Base-by-base conservation (phyloP, 64 coral and sea anemone species). In the Trachythela sp. region DNA sequence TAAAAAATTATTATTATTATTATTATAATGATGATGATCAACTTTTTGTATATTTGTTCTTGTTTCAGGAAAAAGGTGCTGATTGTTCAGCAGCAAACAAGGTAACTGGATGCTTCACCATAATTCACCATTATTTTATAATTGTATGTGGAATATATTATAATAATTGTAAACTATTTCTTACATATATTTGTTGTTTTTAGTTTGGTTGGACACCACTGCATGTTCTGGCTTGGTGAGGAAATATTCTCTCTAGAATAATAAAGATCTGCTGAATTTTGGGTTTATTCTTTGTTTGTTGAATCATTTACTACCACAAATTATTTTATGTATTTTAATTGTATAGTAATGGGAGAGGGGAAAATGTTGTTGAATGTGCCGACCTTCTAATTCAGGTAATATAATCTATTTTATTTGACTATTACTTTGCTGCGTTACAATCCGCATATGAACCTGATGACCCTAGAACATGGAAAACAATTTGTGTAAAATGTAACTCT, bases 161-260 rank as follows among this genome's bases (percentile, higher is more conserved):
- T 45, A 45, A 17, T 59, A 59, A 6, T 59, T 22, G 18, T 59
- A 20, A 20, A 59, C 54, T 59, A 49, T 49, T 49, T 49, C 7
- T 49, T 49, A 9, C 7, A 7, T 49, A n/a, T n/a, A n/a, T n/a
- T n/a, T n/a, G n/a, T n/a, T 71, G 22, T 68, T 86, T 34, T 64
- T 94, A 93, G 91, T 91, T 77, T 94, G 85, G 2, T 97, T 64
- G 95, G 95, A 97, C 95, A 1, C 91, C 95, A 86, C 93, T 97
- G 87, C 95, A 97, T 97, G 93, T 93, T 35, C 58, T 97, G 54
- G 93, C 95, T 24, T 97, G 93, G 95, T 97, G 90, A 50, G 84
- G n/a, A n/a, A n/a, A n/a, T n/a, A n/a, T n/a, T n/a, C n/a, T n/a
- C n/a, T n/a, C n/a, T n/a, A n/a, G n/a, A n/a, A n/a, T n/a, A n/a